Base-by-base conservation (phyloP, 2,113 vertebrate species). In the Silurus meridionalis region DNA sequence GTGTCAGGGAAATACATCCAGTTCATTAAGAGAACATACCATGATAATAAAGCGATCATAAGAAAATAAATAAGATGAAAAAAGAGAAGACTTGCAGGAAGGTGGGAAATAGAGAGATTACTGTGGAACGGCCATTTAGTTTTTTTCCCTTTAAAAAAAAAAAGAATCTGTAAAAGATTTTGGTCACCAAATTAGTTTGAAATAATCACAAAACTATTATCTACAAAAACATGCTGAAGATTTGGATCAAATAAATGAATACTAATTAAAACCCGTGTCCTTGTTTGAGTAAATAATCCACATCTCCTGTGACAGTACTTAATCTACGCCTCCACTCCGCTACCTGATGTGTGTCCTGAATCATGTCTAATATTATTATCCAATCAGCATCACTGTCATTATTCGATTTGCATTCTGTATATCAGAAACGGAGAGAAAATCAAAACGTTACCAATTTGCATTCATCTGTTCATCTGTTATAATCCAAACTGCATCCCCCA, bases 1-100 rank as follows among this genome's bases (percentile, higher is more conserved):
- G 95, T 92, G 90, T 93, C 92, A 93, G 93, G 94, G 94, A 93
- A 95, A 94, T 92, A 91, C 93, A 93, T 95, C 94, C 92, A 94
- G 94, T 95, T 95, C 92, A 94, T 95, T 94, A 93, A 92, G 89
- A 92, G 94, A 92, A 94, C 94, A 94, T 88, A 90, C 85, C 90
- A 89, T 92, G 92, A 91, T 90, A 93, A 92, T 89, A 90, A 87
- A 90, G 90, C 87, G 52, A 74, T 46, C 55, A 84, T 53, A 15
- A 50, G 67, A 60, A 86, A 89, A 91, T 25, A 87, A 78, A 75
- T 53, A 64, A 28, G 50, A 86, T 21, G 4, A 8, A n/a, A 37
- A 61, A 86, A 60, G 55, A 57, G 23, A 61, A 61, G 57, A 80
- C 53, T 61, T 80, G 17, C 15, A 60, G 8, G 46, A 60, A 80